Evolutionary conservation across 1,140 invertebrate species (phyloP).

Genomic region (Trichonephila clavata): DNA sequence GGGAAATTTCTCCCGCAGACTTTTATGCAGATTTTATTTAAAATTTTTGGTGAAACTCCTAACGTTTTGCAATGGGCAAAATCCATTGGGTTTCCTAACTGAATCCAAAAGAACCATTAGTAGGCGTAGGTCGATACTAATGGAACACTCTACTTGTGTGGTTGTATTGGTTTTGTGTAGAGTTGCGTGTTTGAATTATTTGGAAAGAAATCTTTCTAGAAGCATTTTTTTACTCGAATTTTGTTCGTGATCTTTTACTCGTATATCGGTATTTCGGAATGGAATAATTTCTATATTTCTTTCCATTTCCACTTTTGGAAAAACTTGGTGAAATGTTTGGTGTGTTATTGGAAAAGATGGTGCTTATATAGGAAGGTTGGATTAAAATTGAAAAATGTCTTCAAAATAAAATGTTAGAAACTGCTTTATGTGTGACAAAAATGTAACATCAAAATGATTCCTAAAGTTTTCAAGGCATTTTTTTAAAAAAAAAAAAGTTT

Average conservation of each 20-base stretch:
- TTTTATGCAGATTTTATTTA: neutral
- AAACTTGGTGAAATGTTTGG: no score
- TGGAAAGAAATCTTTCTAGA: conserved; percentile 4
- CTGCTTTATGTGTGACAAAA: no score
- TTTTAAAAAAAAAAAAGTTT: no score
- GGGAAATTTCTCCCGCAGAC: neutral
- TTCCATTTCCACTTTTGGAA: neutral
- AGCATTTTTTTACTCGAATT: neutral
- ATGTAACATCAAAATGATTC: no score
- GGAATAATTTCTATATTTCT: neutral
- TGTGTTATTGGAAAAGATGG: no score
- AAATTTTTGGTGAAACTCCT: neutral
- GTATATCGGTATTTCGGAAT: neutral
- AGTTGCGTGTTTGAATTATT: conserved; percentile 31
- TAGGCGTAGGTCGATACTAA: neutral
- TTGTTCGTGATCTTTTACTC: neutral
- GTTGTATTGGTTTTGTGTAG: neutral
- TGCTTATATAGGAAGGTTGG: no score
- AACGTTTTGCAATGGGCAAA: neutral
- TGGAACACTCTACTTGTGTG: neutral
- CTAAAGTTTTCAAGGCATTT: no score
- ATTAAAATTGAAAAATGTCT: no score
- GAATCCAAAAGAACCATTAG: conserved; percentile 15
- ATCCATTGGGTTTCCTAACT: conserved; percentile 2
- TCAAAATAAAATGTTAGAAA: no score